Evolutionary conservation across 2,797 vertebrate genomes (phyloP), one percentile per base, ranked within the genome.

Genomic region (Hyperoplus lanceolatus): DNA sequence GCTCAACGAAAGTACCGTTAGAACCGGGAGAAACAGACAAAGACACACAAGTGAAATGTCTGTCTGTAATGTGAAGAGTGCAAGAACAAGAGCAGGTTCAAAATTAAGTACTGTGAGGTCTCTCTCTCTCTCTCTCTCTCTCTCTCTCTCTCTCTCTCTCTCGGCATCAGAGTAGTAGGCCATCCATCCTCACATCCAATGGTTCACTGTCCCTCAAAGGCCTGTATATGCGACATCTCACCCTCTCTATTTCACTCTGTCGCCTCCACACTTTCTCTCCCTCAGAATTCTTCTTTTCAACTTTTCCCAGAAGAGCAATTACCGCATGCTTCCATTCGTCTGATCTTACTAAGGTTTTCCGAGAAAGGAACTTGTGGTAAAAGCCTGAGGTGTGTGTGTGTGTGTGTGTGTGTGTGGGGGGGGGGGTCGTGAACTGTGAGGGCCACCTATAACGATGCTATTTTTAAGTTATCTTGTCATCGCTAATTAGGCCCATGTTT

Each of bases 111-210:
- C n/a, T n/a, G n/a, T n/a, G n/a, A n/a, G n/a, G n/a, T n/a, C n/a
- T n/a, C 54, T 79, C 89, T 70, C 86, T 80, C 80, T 87, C 89
- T 58, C 60, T 18, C 41, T 6, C 63, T 10, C 76, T 84, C 79
- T 58, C n/a, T n/a, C n/a, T n/a, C n/a, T n/a, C n/a, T n/a, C n/a
- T n/a, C n/a, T n/a, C n/a, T n/a, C n/a, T n/a, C n/a, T n/a, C n/a
- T n/a, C n/a, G n/a, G 72, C 4, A 6, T 51, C 71, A 74, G 29
- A 84, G 68, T 70, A 38, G 4, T 29, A 29, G 21, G 21, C 21
- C 21, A 29, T 29, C 49, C 6, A 1, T 46, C 58, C 42, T 81
- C 70, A 46, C 73, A 80, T 72, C 67, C 74, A 21, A 1, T 21
- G 2, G 51, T 65, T 77, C 59, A 62, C 68, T 77, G 21, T 76